A percentile compares a stretch with the other conserved stretches of the same genome.
These are phyloP conservation scores for Oryzias celebensis DNA, from an alignment of 2,113 vertebrate species.

Conservation along the genomic window DNA sequence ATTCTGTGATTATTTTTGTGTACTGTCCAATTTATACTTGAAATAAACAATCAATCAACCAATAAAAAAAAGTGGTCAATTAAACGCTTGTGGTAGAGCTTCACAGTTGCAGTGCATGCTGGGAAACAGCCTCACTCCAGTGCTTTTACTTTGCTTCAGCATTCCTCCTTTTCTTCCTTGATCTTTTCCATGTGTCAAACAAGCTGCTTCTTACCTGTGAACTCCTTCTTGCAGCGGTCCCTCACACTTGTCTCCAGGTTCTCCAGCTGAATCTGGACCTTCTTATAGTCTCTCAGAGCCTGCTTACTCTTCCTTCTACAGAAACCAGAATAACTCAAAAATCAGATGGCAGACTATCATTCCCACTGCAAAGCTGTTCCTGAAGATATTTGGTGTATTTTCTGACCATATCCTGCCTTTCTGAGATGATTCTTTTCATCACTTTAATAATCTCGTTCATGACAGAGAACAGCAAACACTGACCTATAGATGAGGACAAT, in stretches of 20 bases:
- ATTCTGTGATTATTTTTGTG: too few relatives aligned
- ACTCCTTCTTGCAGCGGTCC: constrained; percentile 98
- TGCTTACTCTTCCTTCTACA: constrained; percentile 96
- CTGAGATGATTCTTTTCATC: too few relatives aligned
- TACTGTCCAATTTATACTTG: too few relatives aligned
- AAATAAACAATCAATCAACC: too few relatives aligned
- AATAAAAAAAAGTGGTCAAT: too few relatives aligned
- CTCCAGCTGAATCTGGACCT: constrained; percentile 98
- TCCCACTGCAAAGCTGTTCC: too few relatives aligned
- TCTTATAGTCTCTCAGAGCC: constrained; percentile 96
- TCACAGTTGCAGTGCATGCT: not conserved
- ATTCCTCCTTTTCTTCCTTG: not conserved
- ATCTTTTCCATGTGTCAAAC: too few relatives aligned
- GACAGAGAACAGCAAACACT: constrained; percentile 3
- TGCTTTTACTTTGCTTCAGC: too few relatives aligned
- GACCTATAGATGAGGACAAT: constrained; percentile 98
- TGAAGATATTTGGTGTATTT: too few relatives aligned
- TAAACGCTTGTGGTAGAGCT: too few relatives aligned
- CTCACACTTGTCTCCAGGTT: constrained; percentile 97
- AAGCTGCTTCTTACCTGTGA: constrained; percentile 82
- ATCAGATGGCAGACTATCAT: not conserved
- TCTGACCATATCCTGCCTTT: too few relatives aligned
- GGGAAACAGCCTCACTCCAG: not conserved
- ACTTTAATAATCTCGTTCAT: too few relatives aligned
- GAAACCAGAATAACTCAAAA: not conserved